Percentiles rank a stretch among this genome's conserved stretches.
phyloP scores from a whole-genome alignment of 2,888 invertebrate species.

The Athalia cordata region DNA sequence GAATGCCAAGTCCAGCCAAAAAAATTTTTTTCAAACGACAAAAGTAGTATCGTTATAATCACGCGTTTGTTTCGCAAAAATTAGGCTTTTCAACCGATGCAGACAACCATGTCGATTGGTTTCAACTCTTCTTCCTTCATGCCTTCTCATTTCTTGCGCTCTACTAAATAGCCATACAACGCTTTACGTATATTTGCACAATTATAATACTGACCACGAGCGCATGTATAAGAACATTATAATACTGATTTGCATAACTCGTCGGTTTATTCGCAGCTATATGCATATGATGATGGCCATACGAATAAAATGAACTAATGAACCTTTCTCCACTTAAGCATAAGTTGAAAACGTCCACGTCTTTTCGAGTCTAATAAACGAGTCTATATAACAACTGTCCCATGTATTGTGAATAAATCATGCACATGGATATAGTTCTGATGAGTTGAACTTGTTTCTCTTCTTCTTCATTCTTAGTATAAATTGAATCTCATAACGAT shows the following conservation, averaged over 20 bases:
- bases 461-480: too few relatives aligned
- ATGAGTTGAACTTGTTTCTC: too few relatives aligned
- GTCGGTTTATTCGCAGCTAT: conserved; percentile 28
- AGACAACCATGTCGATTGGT: not conserved
- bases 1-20: not conserved
- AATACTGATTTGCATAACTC: conserved; percentile 39
- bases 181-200: not conserved
- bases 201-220: not conserved
- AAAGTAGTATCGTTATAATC: too few relatives aligned
- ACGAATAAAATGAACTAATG: conserved; percentile 26
- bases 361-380: conserved; percentile 2
- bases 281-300: not conserved
- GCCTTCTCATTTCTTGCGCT: conserved; percentile 28
- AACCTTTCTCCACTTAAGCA: conserved; percentile 24
- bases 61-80: too few relatives aligned
- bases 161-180: conserved; percentile 27
- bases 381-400: not conserved
- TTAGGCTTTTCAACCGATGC: too few relatives aligned
- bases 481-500: too few relatives aligned
- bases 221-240: too few relatives aligned
- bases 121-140: conserved; percentile 11
- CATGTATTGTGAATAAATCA: too few relatives aligned
- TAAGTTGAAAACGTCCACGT: not conserved
- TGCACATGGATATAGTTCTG: too few relatives aligned
- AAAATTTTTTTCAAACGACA: not conserved